Evolutionary conservation across 2,888 invertebrate species (phyloP).

Genomic region (Clivina fossor): DNA sequence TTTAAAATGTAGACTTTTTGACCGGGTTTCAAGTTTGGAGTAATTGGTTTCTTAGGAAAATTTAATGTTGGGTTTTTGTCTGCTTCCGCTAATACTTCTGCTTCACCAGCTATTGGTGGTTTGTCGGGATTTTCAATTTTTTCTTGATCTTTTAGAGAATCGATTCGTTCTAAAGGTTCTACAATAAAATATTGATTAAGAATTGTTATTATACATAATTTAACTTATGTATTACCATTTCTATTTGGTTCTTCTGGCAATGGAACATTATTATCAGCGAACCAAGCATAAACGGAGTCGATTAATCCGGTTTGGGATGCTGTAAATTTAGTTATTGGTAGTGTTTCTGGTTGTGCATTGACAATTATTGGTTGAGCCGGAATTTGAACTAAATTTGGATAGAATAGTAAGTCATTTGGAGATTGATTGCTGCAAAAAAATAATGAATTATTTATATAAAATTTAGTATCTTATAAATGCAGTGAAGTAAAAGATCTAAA

Average conservation of each 20-base stretch:
- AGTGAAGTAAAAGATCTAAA: background rate
- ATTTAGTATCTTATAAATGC: background rate
- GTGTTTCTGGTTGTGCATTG: constrained; percentile 15
- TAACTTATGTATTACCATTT: constrained; percentile 15
- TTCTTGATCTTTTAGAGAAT: constrained; percentile 13
- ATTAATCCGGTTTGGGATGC: constrained; percentile 25
- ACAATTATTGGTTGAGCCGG: constrained; percentile 7
- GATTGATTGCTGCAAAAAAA: constrained; percentile 22
- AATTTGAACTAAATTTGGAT: constrained; percentile 8
- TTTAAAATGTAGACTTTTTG: constrained; percentile 63
- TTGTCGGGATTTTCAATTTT: constrained; percentile 39
- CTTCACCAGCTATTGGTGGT: constrained; percentile 37
- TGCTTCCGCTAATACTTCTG: constrained; percentile 43
- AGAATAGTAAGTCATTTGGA: constrained; percentile 27
- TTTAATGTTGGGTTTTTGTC: constrained; percentile 38
- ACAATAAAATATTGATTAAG: background rate
- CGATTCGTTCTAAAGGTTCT: constrained; percentile 29
- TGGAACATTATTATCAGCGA: constrained; percentile 26
- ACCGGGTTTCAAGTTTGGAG: constrained; percentile 49
- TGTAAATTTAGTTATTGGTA: constrained; percentile 18
- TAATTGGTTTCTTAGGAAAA: constrained; percentile 34
- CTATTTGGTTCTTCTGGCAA: constrained; percentile 19
- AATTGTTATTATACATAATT: background rate
- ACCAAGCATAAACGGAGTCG: constrained; percentile 24
- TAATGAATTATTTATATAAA: constrained; percentile 3